Percentiles rank a stretch among this genome's conserved stretches.
Conservation (phyloP, 2,888 invertebrate species). For the Drosophila incognita region DNA sequence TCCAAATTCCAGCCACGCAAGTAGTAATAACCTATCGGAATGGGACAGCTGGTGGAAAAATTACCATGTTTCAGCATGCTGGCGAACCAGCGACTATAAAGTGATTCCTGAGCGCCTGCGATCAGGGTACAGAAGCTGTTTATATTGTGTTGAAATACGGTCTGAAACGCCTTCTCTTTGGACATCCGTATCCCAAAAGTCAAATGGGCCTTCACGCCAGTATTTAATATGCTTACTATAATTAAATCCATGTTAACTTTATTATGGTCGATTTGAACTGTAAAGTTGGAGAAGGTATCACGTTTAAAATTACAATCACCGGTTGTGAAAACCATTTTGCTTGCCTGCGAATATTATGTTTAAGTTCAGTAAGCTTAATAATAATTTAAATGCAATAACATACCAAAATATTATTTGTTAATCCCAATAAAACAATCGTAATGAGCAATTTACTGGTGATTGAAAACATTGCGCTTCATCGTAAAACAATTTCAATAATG, state of each 20-base stretch:
- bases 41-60: constrained; percentile 57
- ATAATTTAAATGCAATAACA: not conserved
- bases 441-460: not conserved
- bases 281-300: constrained; percentile 58
- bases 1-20: constrained; percentile 56
- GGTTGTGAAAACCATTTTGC: constrained; percentile 46
- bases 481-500: constrained; percentile 8
- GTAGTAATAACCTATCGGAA: constrained; percentile 61
- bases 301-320: constrained; percentile 41
- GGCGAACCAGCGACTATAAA: constrained; percentile 55
- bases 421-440: constrained; percentile 6
- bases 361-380: not conserved
- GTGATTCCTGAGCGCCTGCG: constrained; percentile 39
- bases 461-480: constrained; percentile 22
- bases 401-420: constrained; percentile 34
- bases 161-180: constrained; percentile 48
- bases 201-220: constrained; percentile 58
- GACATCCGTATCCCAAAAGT: constrained; percentile 57
- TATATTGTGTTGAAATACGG: constrained; percentile 60
- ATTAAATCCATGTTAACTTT: constrained; percentile 48
- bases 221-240: constrained; percentile 13
- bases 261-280: constrained; percentile 31
- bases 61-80: constrained; percentile 61
- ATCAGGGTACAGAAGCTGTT: constrained; percentile 62
- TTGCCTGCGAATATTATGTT: constrained; percentile 23